These are phyloP conservation scores for Apeltes quadracus DNA, from an alignment of 2,113 vertebrate species.

Conservation along the genomic window DNA sequence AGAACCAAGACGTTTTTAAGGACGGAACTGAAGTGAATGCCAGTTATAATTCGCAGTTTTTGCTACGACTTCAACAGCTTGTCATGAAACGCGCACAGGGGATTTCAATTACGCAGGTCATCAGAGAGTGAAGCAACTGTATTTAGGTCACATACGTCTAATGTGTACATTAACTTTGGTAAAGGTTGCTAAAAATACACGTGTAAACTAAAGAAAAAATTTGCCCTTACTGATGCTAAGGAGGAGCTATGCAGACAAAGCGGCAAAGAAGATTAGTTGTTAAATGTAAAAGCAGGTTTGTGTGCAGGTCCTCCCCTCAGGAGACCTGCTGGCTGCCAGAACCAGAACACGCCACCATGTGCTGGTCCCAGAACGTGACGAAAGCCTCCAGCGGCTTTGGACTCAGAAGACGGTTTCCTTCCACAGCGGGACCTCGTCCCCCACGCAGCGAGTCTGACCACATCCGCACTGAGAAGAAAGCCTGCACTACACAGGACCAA, in stretches of 20 bases:
- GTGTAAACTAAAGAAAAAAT: conserved; percentile 22
- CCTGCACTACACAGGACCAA: not conserved
- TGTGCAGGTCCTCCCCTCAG: conserved; percentile 27
- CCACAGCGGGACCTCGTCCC: no score
- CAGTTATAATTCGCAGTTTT: no score
- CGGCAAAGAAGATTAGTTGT: conserved; percentile 17
- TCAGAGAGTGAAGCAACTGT: conserved; percentile 38
- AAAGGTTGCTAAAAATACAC: conserved; percentile 13
- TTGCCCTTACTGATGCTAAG: not conserved
- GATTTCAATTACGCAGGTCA: conserved; percentile 65
- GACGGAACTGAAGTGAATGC: no score
- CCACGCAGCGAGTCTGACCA: no score
- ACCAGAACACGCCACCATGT: no score
- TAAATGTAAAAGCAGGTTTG: conserved; percentile 40
- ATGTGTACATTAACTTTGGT: conserved; percentile 37
- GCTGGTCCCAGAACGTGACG: not conserved
- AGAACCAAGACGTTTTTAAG: not conserved
- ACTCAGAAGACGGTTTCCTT: not conserved
- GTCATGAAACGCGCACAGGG: conserved; percentile 58
- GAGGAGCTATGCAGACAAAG: not conserved
- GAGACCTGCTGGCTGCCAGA: no score
- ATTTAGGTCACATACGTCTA: conserved; percentile 58
- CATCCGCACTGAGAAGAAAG: no score
- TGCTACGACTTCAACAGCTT: conserved; percentile 65
- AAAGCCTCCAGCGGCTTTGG: conserved; percentile 20